These are phyloP conservation scores for Eulemur rubriventer DNA, from an alignment of 2,797 vertebrate genomes.

Conservation along the genomic window DNA sequence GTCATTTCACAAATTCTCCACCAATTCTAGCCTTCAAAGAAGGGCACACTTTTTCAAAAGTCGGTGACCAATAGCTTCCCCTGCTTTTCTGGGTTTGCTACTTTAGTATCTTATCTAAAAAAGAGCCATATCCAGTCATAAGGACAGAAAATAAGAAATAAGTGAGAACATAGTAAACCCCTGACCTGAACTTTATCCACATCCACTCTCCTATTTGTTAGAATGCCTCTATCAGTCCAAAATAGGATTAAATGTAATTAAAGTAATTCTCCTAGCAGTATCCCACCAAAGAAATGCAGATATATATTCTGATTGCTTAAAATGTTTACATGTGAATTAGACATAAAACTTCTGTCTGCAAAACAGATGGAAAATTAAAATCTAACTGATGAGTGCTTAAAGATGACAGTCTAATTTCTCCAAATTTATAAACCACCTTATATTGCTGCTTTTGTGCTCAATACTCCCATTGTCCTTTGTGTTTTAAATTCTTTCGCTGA, in stretches of 20 bases:
- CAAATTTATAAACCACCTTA: conserved; percentile 42
- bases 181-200: background rate
- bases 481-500: conserved; percentile 69
- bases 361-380: conserved; percentile 55
- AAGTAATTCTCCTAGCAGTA: background rate
- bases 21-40: background rate
- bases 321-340: conserved; percentile 39
- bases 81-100: background rate
- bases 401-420: conserved; percentile 55
- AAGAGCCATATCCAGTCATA: background rate
- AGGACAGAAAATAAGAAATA: background rate
- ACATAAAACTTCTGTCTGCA: conserved; percentile 10
- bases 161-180: background rate
- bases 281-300: background rate
- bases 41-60: background rate
- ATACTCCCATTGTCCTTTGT: conserved; percentile 59
- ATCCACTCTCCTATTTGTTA: background rate
- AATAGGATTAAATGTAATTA: conserved; percentile 38
- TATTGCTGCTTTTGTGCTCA: conserved; percentile 51
- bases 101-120: background rate
- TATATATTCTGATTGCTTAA: conserved; percentile 32
- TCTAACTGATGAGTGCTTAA: conserved; percentile 35
- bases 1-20: conserved; percentile 23
- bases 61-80: background rate
- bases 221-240: background rate